A percentile compares a stretch with the other conserved stretches of the same genome.
Conservation (phyloP, 2,113 vertebrate genomes). For the Coreoperca whiteheadi region DNA sequence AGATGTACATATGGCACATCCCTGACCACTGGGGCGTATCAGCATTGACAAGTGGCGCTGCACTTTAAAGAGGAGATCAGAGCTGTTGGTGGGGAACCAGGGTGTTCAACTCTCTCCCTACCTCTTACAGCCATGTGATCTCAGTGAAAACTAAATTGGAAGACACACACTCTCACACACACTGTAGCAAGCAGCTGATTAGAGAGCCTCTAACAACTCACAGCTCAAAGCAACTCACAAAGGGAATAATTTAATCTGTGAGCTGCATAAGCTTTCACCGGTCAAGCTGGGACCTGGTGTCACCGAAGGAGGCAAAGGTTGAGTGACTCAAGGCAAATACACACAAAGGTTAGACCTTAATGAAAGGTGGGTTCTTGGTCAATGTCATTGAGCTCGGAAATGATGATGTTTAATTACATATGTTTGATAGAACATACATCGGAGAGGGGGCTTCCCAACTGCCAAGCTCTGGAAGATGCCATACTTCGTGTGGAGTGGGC, state of each 20-base stretch:
- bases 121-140: slow-evolving; percentile 61
- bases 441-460: no score
- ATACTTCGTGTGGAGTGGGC: no score
- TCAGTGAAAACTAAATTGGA: slow-evolving; percentile 61
- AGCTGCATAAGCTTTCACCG: slow-evolving; percentile 45
- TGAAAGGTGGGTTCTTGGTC: neutral
- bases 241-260: slow-evolving; percentile 64
- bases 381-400: slow-evolving; percentile 2
- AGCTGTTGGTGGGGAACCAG: slow-evolving; percentile 33
- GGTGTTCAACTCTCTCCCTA: slow-evolving; percentile 39
- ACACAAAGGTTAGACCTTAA: neutral
- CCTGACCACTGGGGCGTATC: neutral
- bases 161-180: slow-evolving; percentile 37
- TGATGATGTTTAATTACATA: slow-evolving; percentile 1
- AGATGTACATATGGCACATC: slow-evolving; percentile 11
- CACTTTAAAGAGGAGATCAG: slow-evolving; percentile 11
- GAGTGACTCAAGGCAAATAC: neutral
- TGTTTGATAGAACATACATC: neutral
- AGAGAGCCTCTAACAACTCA: slow-evolving; percentile 29
- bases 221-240: slow-evolving; percentile 61
- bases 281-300: slow-evolving; percentile 21
- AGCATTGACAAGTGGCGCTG: slow-evolving; percentile 5
- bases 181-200: slow-evolving; percentile 22
- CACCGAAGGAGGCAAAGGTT: slow-evolving; percentile 13
- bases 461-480: no score